A percentile compares a stretch with the other conserved stretches of the same genome.
These are phyloP conservation scores for Andrena marginata DNA, from an alignment of 2,888 invertebrate genomes.

Conservation along the genomic window DNA sequence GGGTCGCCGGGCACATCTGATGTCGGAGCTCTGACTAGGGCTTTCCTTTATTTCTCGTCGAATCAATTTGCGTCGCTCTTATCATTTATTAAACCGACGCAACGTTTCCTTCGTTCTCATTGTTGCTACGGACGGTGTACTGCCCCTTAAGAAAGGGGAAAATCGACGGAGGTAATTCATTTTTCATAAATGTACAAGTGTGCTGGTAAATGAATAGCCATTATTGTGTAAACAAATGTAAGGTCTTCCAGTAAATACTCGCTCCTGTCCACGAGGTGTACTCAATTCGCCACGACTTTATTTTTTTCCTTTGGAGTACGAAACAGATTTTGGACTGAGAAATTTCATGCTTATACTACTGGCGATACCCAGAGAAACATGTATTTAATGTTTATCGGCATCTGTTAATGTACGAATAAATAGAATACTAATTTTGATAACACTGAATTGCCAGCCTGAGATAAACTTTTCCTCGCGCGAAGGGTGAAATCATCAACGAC, in stretches of 20 bases:
- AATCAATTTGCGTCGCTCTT: constrained; percentile 39
- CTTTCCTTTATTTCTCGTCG: constrained; percentile 5
- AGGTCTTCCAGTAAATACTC: not conserved
- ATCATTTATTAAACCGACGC: constrained; percentile 38
- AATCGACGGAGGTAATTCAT: constrained; percentile 17
- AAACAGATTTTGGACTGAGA: too few species aligned
- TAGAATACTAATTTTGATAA: constrained; percentile 31
- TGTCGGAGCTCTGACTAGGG: constrained; percentile 4
- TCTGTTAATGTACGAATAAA: constrained; percentile 62
- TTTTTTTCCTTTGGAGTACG: too few species aligned
- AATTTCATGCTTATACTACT: too few species aligned
- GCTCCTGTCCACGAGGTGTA: too few species aligned
- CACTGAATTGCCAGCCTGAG: constrained; percentile 24
- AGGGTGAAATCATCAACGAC: constrained; percentile 35
- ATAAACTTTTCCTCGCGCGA: not conserved
- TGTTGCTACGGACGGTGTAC: not conserved
- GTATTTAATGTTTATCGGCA: constrained; percentile 34
- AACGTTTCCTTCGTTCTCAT: not conserved
- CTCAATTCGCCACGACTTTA: too few species aligned
- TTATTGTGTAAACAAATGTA: constrained; percentile 11
- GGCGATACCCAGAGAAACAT: too few species aligned
- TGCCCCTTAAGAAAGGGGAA: not conserved
- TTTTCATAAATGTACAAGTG: not conserved
- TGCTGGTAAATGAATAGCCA: constrained; percentile 11
- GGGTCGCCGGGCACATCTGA: constrained; percentile 30